Conservation (phyloP, 2,888 invertebrate genomes). For the Torymus texanus region DNA sequence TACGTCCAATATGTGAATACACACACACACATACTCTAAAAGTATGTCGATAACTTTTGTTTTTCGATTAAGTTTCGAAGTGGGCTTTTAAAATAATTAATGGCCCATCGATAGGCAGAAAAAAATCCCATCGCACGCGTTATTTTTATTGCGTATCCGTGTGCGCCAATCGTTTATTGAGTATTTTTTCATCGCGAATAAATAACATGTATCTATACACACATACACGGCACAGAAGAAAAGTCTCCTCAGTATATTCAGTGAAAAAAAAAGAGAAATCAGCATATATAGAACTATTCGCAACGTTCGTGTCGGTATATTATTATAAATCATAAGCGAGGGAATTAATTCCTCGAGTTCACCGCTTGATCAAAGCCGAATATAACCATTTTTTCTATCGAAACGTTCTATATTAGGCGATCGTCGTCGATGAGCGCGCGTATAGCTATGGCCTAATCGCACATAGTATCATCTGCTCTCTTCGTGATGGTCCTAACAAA, state of each 20-base stretch:
- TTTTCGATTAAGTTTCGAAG: slow-evolving; percentile 1
- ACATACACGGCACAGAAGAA: background rate
- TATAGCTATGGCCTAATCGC: slow-evolving; percentile 25
- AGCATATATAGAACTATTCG: slow-evolving; percentile 6
- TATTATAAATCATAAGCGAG: slow-evolving; percentile 26
- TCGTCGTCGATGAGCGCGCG: background rate
- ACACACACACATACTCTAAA: no score
- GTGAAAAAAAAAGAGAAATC: background rate
- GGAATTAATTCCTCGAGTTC: slow-evolving; percentile 37
- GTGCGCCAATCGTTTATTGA: background rate
- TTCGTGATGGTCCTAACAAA: slow-evolving; percentile 40
- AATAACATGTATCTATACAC: slow-evolving; percentile 4
- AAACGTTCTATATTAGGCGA: background rate
- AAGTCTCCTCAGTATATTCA: background rate
- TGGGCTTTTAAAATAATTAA: slow-evolving; percentile 25
- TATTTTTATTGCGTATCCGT: background rate
- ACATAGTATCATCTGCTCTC: slow-evolving; percentile 17
- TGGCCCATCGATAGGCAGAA: background rate
- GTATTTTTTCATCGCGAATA: background rate
- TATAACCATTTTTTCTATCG: slow-evolving; percentile 3
- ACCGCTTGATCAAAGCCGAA: slow-evolving; percentile 23
- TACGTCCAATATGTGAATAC: no score
- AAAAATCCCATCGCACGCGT: slow-evolving; percentile 5
- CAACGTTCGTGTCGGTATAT: background rate
- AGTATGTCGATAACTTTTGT: no score